Base-by-base conservation (phyloP, 2,888 invertebrate species). In the Podabrus alpinus region DNA sequence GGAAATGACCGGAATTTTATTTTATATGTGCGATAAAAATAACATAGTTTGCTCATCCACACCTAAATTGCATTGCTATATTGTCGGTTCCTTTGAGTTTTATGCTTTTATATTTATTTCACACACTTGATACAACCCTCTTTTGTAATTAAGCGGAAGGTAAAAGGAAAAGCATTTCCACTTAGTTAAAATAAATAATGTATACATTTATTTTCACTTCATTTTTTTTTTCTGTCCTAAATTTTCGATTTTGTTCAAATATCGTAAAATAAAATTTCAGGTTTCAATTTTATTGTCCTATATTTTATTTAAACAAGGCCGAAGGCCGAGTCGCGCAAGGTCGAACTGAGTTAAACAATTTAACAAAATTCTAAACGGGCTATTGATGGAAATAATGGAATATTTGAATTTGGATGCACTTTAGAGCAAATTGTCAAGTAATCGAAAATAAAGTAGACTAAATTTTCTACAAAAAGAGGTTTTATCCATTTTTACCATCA, bases 11-110 rank as follows among this genome's bases (percentile, higher is more conserved):
- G 76, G 71, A 73, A 72, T 78, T 78, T 76, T 75, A 73, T 74
- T 78, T 78, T 78, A 78, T 78, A 77, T 71, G 74, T 75, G 78
- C 74, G 79, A 79, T 79, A 79, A 79, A 79, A 79, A 79, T 79
- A 79, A 79, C 78, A 79, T 71, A 73, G 75, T 78, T 74, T 79
- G 78, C 72, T 78, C 78, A 74, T 79, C 78, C 73, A 76, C 68
- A 69, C 74, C 70, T 77, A 76, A 79, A 79, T 78, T 79, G 75
- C 79, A 78, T 21, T 68, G 72, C 76, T 77, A 77, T 77, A 78
- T 72, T 77, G 79, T 77, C 79, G 79, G 79, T 74, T 69, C 73
- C 45, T 78, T 78, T 74, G 75, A 77, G 59, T 73, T 77, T 77
- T 73, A 74, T 67, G 68, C 69, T 68, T 75, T 75, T 75, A 75